Evolutionary conservation across 2,888 invertebrate species (phyloP).

Genomic region (Phytoseiulus persimilis): DNA sequence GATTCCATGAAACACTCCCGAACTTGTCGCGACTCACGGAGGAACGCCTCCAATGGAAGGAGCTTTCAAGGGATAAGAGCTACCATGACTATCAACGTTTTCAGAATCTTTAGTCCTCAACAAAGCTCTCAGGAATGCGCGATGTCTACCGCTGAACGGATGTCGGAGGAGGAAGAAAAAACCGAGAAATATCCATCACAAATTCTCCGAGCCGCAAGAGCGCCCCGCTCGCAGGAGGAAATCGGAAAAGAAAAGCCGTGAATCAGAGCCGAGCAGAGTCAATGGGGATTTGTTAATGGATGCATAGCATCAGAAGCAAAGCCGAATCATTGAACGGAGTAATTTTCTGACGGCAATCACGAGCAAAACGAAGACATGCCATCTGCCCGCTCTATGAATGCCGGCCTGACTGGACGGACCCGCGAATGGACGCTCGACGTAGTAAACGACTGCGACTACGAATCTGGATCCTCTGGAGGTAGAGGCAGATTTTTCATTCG

Average conservation of each 20-base stretch:
- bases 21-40: too few species aligned
- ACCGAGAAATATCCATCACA: neutral
- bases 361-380: neutral
- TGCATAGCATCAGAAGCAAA: neutral
- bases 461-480: neutral
- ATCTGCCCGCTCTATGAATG: neutral
- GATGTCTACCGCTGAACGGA: too few species aligned
- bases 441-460: neutral
- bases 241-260: neutral
- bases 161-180: neutral
- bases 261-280: neutral
- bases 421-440: neutral
- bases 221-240: neutral
- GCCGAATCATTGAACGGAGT: neutral
- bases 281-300: conserved; percentile 5
- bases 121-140: too few species aligned
- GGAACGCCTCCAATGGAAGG: too few species aligned
- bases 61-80: too few species aligned
- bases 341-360: neutral
- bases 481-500: neutral
- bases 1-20: too few species aligned
- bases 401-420: neutral
- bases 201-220: neutral
- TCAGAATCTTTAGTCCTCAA: too few species aligned
- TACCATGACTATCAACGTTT: too few species aligned